Conservation (phyloP, 1,140 invertebrate species). For the Neodiprion virginianus region DNA sequence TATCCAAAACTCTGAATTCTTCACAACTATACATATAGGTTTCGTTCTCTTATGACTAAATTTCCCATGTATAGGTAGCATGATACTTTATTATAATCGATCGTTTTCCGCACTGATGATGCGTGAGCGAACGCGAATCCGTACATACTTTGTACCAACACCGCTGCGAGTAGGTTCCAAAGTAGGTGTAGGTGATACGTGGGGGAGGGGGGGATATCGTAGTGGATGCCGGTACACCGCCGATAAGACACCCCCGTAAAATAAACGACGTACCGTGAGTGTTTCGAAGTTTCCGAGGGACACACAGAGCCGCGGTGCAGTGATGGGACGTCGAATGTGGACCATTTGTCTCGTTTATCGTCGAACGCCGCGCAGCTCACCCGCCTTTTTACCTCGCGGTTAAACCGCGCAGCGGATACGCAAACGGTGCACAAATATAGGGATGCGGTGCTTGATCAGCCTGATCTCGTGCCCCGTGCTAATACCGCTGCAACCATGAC, state of each 20-base stretch:
- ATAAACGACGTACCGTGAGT: slow-evolving; percentile 1
- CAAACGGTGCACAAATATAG: neutral
- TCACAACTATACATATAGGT: too few relatives aligned
- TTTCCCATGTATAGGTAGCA: too few relatives aligned
- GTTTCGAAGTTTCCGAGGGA: neutral
- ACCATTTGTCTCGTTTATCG: slow-evolving; percentile 7
- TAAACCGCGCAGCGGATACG: neutral
- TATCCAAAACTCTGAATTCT: too few relatives aligned
- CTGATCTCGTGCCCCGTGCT: too few relatives aligned
- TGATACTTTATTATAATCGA: too few relatives aligned
- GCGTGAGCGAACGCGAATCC: too few relatives aligned
- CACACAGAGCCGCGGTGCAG: neutral
- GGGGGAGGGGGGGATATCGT: too few relatives aligned
- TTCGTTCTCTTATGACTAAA: too few relatives aligned
- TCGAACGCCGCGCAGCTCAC: neutral
- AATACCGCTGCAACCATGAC: neutral
- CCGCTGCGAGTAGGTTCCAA: too few relatives aligned
- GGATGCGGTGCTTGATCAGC: neutral
- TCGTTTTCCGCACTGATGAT: too few relatives aligned
- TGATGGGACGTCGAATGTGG: slow-evolving; percentile 1
- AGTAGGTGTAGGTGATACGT: neutral
- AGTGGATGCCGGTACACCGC: neutral
- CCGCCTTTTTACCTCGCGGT: neutral
- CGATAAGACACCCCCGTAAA: slow-evolving; percentile 3
- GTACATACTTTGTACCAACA: too few relatives aligned